Conservation (phyloP, 2,113 vertebrate species). For the Formicarius rufipectus region DNA sequence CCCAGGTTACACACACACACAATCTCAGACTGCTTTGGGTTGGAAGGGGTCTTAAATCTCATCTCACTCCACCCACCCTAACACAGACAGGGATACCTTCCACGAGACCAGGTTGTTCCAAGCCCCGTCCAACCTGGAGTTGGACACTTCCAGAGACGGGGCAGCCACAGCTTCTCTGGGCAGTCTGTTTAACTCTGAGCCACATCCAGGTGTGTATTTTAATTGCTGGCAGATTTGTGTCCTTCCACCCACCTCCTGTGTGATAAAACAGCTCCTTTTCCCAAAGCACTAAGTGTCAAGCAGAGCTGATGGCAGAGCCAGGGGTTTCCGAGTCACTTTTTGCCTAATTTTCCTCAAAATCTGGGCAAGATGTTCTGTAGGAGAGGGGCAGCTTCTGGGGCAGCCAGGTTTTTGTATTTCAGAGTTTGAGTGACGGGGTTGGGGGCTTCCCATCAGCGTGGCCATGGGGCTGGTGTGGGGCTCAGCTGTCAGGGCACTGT, state of each 20-base stretch:
- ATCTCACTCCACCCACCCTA: background rate
- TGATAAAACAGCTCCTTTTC: background rate
- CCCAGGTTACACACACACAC: background rate
- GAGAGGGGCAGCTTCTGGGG: background rate
- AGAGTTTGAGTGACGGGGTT: fast-evolving
- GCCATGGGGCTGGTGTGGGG: fast-evolving
- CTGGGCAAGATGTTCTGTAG: background rate
- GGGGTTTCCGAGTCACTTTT: background rate
- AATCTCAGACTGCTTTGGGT: background rate
- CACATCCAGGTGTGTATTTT: background rate
- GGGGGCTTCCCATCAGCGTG: fast-evolving
- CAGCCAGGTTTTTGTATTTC: background rate
- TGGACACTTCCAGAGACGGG: background rate
- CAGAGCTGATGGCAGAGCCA: background rate
- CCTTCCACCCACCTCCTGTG: background rate
- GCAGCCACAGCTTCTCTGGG: background rate
- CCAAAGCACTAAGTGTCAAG: fast-evolving
- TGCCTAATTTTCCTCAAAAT: background rate
- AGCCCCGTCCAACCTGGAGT: fast-evolving
- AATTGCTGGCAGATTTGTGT: background rate
- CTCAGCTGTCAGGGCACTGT: background rate
- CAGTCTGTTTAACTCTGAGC: background rate
- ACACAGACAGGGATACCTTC: background rate
- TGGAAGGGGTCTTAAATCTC: background rate
- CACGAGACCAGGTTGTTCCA: fast-evolving